Base-by-base conservation (phyloP, 1,140 invertebrate genomes). In the Formica selysi region DNA sequence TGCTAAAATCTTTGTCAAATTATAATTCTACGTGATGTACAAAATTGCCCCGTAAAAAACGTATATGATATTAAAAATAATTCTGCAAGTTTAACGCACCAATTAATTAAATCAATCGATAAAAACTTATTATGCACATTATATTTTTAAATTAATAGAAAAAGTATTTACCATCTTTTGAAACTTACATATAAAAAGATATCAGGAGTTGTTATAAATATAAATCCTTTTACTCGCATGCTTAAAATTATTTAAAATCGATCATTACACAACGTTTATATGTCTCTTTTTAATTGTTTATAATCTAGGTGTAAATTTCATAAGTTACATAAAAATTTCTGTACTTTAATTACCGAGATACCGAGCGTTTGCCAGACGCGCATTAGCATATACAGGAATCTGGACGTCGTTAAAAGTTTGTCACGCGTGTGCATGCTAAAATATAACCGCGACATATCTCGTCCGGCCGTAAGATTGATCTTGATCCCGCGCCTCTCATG, bases 301-400 rank as follows among this genome's bases (percentile, higher is more conserved):
- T 62, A 74, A 83, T 83, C 57, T 74, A 59, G 6, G 57, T 61
- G 79, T 61, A 73, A 83, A 73, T 48, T 74, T 44, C 41, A 22
- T 22, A 32, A 61, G 54, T 74, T 83, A 83, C 79, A 74, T 73
- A 73, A 74, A 83, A 83, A 61, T 74, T 83, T 11, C 51, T 61
- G 68, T 74, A 64, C 67, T 73, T 83, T 44, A 81, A 73, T 81
- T 81, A 57, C n/a, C 36, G 16, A 44, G 65, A 36, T 78, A 62
- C 48, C 44, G 38, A 13, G 4, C 64, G 10, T 22, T 81, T 13
- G 67, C 38, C 51, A 59, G 65, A 61, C n/a, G n/a, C 26, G 51
- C 57, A 80, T 88, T 80, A 89, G 36, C 61, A 79, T 89, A 51
- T 51, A 89, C 26, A n/a, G 54, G 68, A 83, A 83, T 41, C 54